These are phyloP conservation scores for Pseudomyrmex sp. DNA, from an alignment of 1,140 invertebrate genomes.

Conservation along the genomic window DNA sequence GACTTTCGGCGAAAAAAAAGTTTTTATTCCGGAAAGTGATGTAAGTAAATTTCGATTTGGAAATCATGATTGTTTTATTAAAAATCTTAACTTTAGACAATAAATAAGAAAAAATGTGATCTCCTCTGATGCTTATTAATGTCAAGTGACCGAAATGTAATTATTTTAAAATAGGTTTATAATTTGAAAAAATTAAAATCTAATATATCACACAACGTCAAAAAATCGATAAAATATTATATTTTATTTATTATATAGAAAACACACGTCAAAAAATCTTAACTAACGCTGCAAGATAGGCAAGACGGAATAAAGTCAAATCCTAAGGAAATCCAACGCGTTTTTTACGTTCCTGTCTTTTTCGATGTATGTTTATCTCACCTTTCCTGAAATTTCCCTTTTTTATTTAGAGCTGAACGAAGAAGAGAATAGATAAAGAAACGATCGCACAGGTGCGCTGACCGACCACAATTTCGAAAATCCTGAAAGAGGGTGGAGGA, in stretches of 20 bases:
- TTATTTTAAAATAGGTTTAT: too few relatives aligned
- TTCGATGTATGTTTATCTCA: neutral
- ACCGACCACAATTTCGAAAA: constrained; percentile 56
- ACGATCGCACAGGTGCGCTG: constrained; percentile 38
- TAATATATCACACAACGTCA: too few relatives aligned
- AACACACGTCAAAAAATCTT: too few relatives aligned
- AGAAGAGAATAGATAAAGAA: neutral
- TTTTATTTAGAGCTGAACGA: neutral
- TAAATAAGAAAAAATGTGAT: too few relatives aligned
- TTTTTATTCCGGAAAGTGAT: neutral
- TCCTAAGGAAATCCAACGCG: neutral
- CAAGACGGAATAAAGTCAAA: too few relatives aligned
- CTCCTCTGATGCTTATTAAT: too few relatives aligned
- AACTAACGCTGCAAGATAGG: too few relatives aligned
- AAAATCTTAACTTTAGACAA: neutral
- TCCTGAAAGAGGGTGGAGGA: constrained; percentile 18
- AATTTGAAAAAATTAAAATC: too few relatives aligned
- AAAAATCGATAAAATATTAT: too few relatives aligned
- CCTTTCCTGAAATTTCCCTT: constrained; percentile 13
- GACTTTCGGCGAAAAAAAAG: neutral
- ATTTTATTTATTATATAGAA: too few relatives aligned
- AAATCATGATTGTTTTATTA: neutral
- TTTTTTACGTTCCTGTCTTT: neutral
- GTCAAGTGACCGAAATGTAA: too few relatives aligned
- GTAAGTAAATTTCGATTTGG: neutral